Evolutionary conservation across 2,888 invertebrate genomes (phyloP).

Genomic region (Lasius fuliginosus): DNA sequence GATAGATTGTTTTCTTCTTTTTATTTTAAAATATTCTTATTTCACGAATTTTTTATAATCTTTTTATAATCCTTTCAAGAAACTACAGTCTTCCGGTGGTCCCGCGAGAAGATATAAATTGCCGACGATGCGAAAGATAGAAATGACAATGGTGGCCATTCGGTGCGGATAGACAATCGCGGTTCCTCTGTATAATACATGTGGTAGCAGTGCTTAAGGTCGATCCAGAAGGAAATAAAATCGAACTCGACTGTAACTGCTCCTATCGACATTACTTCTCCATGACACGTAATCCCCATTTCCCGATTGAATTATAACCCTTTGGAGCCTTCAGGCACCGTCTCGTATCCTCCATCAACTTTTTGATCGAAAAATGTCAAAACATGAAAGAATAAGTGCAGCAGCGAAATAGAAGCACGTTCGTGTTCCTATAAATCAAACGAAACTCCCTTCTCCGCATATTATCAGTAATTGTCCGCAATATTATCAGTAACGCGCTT

Average conservation of each 20-base stretch:
- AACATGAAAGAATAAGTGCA: conserved; percentile 59
- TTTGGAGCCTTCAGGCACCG: conserved; percentile 37
- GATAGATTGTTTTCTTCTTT: conserved; percentile 6
- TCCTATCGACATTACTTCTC: conserved; percentile 54
- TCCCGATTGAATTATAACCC: conserved; percentile 69
- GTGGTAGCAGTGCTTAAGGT: conserved; percentile 65
- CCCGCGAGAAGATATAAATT: conserved; percentile 71
- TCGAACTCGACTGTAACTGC: conserved; percentile 61
- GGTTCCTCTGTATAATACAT: conserved; percentile 67
- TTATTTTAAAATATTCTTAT: conserved; percentile 51
- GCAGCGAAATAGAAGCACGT: conserved; percentile 46
- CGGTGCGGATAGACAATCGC: conserved; percentile 66
- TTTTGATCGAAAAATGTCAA: conserved; percentile 66
- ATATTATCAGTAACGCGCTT: background rate
- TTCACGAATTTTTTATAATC: conserved; percentile 56
- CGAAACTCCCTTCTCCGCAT: background rate
- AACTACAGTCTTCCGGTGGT: conserved; percentile 61
- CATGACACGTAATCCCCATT: conserved; percentile 44
- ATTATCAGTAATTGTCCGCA: background rate
- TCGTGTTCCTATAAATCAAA: conserved; percentile 61
- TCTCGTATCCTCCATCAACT: conserved; percentile 57
- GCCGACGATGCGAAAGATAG: conserved; percentile 65
- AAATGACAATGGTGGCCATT: conserved; percentile 66
- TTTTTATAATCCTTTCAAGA: conserved; percentile 58
- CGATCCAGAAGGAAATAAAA: conserved; percentile 65